These are phyloP conservation scores for Hippocampus guttulatus DNA, from an alignment of 2,113 vertebrate species.

Conservation along the genomic window DNA sequence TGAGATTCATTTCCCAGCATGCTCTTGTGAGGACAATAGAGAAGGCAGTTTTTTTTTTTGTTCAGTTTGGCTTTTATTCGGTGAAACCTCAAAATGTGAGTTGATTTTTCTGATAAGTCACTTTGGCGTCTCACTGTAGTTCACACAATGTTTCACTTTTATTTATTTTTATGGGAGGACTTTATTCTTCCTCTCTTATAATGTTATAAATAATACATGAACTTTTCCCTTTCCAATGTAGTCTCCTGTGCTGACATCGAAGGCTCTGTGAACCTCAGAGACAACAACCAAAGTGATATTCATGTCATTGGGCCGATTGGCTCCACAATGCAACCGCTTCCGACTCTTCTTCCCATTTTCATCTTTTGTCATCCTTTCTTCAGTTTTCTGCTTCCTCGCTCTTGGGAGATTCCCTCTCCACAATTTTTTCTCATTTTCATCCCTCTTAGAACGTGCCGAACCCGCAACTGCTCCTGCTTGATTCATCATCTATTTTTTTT, in stretches of 20 bases:
- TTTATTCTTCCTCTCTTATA: not conserved
- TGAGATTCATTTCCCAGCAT: conserved; percentile 1
- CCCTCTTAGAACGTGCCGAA: not conserved
- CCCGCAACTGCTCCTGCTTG: not conserved
- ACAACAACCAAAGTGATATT: not conserved
- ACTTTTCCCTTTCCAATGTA: not conserved
- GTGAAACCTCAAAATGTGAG: conserved; percentile 45
- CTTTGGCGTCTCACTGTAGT: not conserved
- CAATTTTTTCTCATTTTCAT: not conserved
- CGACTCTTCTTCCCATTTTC: not conserved
- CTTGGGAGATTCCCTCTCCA: not conserved
- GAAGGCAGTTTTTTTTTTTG: not conserved
- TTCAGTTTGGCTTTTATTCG: conserved; percentile 64
- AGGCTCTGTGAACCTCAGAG: not conserved
- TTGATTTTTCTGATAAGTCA: not conserved
- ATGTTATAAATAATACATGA: not conserved
- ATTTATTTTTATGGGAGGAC: not conserved
- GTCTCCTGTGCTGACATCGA: too few relatives aligned
- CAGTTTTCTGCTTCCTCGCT: not conserved
- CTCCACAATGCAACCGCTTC: not conserved
- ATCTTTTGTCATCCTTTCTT: not conserved
- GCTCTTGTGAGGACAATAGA: not conserved
- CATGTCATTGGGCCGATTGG: not conserved
- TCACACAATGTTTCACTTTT: not conserved
- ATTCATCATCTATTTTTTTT: not conserved